phyloP scores from a whole-genome alignment of 2,888 invertebrate species.

The Hedychridium roseum region DNA sequence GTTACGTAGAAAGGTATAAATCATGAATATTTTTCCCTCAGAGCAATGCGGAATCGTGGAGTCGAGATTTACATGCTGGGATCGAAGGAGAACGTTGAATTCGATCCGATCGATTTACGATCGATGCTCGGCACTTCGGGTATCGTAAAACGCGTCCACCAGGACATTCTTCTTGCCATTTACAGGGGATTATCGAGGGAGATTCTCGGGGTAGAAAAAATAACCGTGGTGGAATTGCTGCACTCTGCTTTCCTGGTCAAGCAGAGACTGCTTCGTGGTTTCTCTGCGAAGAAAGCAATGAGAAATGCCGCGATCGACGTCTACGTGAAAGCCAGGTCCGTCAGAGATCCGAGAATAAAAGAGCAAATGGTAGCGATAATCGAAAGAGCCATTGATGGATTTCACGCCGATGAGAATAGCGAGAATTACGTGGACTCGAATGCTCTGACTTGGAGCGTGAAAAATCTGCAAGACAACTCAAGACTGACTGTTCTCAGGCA shows the following conservation, averaged over 20 bases:
- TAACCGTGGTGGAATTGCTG: slow-evolving; percentile 71
- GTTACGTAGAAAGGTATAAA: no score
- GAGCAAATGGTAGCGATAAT: slow-evolving; percentile 66
- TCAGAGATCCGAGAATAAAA: slow-evolving; percentile 60
- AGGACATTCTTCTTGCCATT: slow-evolving; percentile 65
- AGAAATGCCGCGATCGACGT: slow-evolving; percentile 71
- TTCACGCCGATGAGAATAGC: slow-evolving; percentile 50
- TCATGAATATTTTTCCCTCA: slow-evolving; percentile 46
- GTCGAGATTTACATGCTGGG: slow-evolving; percentile 82
- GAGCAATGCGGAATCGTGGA: slow-evolving; percentile 98
- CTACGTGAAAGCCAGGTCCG: slow-evolving; percentile 69
- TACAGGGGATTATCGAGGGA: slow-evolving; percentile 62
- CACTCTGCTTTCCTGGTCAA: slow-evolving; percentile 72
- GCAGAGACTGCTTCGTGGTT: slow-evolving; percentile 73
- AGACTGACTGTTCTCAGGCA: slow-evolving; percentile 67
- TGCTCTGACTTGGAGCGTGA: slow-evolving; percentile 58
- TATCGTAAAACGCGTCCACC: slow-evolving; percentile 58
- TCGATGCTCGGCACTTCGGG: slow-evolving; percentile 67
- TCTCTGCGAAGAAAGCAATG: slow-evolving; percentile 68
- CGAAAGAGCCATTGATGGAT: slow-evolving; percentile 65
- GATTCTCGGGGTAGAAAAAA: slow-evolving; percentile 61
- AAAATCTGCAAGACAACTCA: slow-evolving; percentile 67
- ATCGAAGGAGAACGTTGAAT: slow-evolving; percentile 45
- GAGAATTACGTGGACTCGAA: slow-evolving; percentile 47
- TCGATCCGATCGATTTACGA: slow-evolving; percentile 64